A percentile compares a stretch with the other conserved stretches of the same genome.
These are phyloP conservation scores for Miichthys miiuy DNA, from an alignment of 2,797 vertebrate genomes.

Conservation along the genomic window DNA sequence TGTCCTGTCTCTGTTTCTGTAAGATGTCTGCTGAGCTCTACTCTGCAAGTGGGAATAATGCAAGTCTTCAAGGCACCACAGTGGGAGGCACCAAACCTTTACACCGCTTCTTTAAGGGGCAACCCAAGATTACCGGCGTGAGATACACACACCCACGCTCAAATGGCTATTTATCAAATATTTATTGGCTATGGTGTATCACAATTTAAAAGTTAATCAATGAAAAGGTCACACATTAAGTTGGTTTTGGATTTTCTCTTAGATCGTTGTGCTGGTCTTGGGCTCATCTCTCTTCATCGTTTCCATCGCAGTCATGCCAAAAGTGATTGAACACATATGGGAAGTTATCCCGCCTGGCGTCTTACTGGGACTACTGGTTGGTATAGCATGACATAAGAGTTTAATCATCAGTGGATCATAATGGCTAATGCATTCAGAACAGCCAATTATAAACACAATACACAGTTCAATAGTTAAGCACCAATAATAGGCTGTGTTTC, in stretches of 20 bases:
- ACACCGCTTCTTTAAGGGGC: conserved; percentile 81
- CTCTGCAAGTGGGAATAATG: conserved; percentile 36
- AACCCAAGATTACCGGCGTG: conserved; percentile 81
- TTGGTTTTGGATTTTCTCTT: conserved; percentile 24
- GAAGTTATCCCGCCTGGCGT: neutral
- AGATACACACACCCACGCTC: conserved; percentile 48
- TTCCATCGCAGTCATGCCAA: neutral
- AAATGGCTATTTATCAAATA: neutral
- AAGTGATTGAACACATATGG: accelerated
- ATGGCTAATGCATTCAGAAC: neutral
- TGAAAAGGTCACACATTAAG: neutral
- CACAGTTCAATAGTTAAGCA: neutral
- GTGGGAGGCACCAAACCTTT: conserved; percentile 80
- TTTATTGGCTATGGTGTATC: neutral
- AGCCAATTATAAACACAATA: neutral
- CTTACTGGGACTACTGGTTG: conserved; percentile 73
- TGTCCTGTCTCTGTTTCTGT: conserved; percentile 14
- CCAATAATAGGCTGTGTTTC: neutral
- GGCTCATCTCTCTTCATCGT: conserved; percentile 62
- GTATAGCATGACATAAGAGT: conserved; percentile 21
- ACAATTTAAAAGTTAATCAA: neutral
- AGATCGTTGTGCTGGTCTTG: conserved; percentile 75
- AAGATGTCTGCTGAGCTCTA: conserved; percentile 69
- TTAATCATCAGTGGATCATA: neutral
- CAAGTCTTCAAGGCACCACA: conserved; percentile 23